Evolutionary conservation across 30 jellyfish, hydroid and myxozoan species (phyloP).

Genomic region (Pseudorhiza aurosa): DNA sequence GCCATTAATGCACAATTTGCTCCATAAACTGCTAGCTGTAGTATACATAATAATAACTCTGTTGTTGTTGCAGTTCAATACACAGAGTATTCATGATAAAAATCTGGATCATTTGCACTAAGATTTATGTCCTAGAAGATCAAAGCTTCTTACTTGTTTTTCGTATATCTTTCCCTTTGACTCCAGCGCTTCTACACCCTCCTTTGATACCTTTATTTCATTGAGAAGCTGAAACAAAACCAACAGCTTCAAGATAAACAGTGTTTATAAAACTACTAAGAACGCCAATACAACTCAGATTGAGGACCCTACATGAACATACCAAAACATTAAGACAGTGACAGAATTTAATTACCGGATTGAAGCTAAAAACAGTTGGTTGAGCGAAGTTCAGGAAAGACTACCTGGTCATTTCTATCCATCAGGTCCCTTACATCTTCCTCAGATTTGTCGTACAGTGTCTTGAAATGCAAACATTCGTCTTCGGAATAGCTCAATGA

Average conservation of each 20-base stretch:
- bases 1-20: too few relatives aligned
- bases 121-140: too few relatives aligned
- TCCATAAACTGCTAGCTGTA: neutral
- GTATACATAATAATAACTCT: too few relatives aligned
- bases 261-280: too few relatives aligned
- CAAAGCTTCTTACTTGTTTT: slow-evolving; percentile 56
- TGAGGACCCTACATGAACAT: too few relatives aligned
- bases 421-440: slow-evolving; percentile 73
- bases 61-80: too few relatives aligned
- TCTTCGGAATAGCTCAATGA: slow-evolving; percentile 92
- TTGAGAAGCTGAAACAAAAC: slow-evolving; percentile 15
- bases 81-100: too few relatives aligned
- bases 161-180: slow-evolving; percentile 4
- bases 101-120: too few relatives aligned
- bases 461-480: slow-evolving; percentile 79
- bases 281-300: too few relatives aligned
- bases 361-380: too few relatives aligned
- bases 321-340: neutral
- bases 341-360: neutral
- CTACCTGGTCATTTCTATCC: slow-evolving; percentile 83
- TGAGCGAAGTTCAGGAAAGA: neutral
- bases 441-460: slow-evolving; percentile 67
- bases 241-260: neutral
- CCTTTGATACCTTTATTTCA: slow-evolving; percentile 26
- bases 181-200: slow-evolving; percentile 14